Conservation (phyloP, 2,888 invertebrate species). For the Eumerus sabulonum region DNA sequence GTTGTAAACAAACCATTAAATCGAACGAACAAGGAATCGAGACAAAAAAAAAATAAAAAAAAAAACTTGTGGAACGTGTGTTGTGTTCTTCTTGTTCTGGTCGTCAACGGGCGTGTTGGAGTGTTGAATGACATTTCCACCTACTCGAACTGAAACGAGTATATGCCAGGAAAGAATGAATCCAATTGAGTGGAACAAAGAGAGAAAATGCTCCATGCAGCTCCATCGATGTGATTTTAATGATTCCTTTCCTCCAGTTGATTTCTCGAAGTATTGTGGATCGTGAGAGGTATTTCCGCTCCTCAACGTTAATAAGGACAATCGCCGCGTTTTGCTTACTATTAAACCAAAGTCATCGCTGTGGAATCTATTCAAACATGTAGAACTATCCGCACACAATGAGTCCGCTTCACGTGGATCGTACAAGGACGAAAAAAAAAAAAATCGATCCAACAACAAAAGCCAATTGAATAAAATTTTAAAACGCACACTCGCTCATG, state of each 20-base stretch:
- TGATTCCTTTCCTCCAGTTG: conserved; percentile 22
- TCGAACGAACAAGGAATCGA: conserved; percentile 19
- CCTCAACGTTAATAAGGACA: conserved; percentile 5
- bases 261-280: conserved; percentile 34
- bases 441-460: conserved; percentile 1
- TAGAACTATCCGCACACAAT: conserved; percentile 32
- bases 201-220: conserved; percentile 32
- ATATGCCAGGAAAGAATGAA: conserved; percentile 18
- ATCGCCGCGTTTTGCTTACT: conserved; percentile 2
- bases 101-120: conserved; percentile 12
- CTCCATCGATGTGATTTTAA: conserved; percentile 8
- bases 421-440: conserved; percentile 29
- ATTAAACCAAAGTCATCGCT: conserved; percentile 19
- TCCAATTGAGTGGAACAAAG: conserved; percentile 57
- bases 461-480: conserved; percentile 42
- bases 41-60: conserved; percentile 10
- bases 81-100: neutral
- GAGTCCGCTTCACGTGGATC: conserved; percentile 36
- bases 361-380: conserved; percentile 32
- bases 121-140: conserved; percentile 26
- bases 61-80: conserved; percentile 45
- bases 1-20: conserved; percentile 67
- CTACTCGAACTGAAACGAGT: conserved; percentile 34
- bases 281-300: conserved; percentile 13
- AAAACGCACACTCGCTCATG: conserved; percentile 51